Evolutionary conservation across 2,888 invertebrate genomes (phyloP), one percentile per base, ranked within the genome.

Genomic region (Drosophila pseudotalamancana): DNA sequence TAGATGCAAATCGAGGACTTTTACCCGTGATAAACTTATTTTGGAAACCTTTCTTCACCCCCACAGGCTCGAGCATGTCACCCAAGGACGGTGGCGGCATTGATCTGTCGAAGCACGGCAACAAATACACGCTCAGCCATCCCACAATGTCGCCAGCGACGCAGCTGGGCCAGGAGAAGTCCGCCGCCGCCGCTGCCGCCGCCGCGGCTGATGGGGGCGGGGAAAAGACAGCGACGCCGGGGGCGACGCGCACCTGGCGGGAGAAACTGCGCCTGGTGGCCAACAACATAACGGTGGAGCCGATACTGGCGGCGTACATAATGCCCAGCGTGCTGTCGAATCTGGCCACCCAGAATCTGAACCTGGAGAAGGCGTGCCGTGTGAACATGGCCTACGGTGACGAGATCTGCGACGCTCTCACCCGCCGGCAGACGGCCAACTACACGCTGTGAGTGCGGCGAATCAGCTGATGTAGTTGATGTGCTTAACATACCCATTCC

Each of bases 341-440:
- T 40, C 89, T 97, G 72, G 96, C 96, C 16, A 96, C 96, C 35
- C 97, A 97, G 91, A 97, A 97, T 90, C 92, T 97, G 46, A 96
- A 96, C 90, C 92, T 97, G 87, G 97, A 97, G 90, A 97, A 97
- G 91, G 97, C 97, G 0, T 97, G 97, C 89, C 92, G 96, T 69
- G 96, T 97, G 0, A 97, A 97, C 90, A 92, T 97, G 81, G 93
- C 92, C 6, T 96, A 95, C 82, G 93, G 95, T 0, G 93, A 94
- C 55, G 93, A 94, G 72, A 93, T 96, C 3, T 97, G 97, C 90
- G 94, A 95, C 82, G 96, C 97, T 0, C 91, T 97, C 31, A 94
- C 95, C 1, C 93, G 93, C 51, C 93, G 96, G 84, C 94, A 96
- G 75, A 96, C 96, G 16, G 93, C 93, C 39, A 91, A 92, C 65